Conservation (phyloP, 2,888 invertebrate species). For the Metallyticus violacea region DNA sequence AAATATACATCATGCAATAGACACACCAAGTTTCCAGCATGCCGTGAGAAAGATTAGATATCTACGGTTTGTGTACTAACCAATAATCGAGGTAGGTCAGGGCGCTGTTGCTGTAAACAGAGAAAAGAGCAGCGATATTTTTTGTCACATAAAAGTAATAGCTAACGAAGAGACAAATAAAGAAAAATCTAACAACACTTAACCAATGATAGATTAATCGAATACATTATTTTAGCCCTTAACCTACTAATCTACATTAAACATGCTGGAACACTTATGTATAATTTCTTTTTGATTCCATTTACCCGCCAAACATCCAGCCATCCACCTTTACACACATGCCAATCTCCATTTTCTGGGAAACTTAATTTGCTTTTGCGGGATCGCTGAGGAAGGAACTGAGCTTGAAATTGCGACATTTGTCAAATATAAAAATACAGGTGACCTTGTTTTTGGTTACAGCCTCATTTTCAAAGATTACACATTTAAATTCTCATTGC, state of each 20-base stretch:
- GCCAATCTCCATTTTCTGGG: background rate
- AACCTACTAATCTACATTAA: background rate
- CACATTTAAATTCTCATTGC: no score
- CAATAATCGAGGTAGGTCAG: conserved; percentile 69
- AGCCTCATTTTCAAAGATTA: no score
- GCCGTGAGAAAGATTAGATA: conserved; percentile 14
- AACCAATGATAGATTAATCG: no score
- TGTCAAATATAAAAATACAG: no score
- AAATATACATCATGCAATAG: conserved; percentile 9
- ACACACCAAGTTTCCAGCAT: conserved; percentile 12
- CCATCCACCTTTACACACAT: background rate
- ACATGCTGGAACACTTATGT: background rate
- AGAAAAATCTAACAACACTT: no score
- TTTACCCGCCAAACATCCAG: background rate
- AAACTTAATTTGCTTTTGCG: background rate
- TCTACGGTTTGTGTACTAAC: conserved; percentile 41
- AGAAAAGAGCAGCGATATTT: conserved; percentile 34
- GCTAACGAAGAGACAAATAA: background rate
- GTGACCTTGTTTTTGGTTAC: no score
- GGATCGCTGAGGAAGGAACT: no score
- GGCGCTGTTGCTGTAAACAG: conserved; percentile 75
- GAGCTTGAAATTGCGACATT: no score
- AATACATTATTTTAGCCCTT: background rate
- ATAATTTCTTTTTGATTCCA: background rate
- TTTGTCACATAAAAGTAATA: background rate